These are phyloP conservation scores for Furnarius figulus DNA, from an alignment of 2,113 vertebrate genomes.

Conservation along the genomic window DNA sequence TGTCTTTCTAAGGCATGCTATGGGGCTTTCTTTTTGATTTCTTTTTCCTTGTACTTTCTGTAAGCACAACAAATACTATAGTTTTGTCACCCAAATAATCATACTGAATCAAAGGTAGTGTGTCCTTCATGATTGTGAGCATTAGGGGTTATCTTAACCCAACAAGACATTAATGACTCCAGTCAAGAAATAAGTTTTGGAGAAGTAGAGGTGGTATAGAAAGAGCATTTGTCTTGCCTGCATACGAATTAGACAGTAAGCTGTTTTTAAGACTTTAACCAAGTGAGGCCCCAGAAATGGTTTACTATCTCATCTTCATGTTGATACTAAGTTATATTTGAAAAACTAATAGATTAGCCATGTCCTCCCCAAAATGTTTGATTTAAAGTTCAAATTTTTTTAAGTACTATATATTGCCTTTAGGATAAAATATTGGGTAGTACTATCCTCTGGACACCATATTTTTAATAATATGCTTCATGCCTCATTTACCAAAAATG, in stretches of 20 bases:
- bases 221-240: not conserved
- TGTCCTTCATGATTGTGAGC: not conserved
- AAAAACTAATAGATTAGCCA: not conserved
- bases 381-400: slow-evolving; percentile 62
- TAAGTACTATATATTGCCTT: slow-evolving; percentile 17
- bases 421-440: slow-evolving; percentile 55
- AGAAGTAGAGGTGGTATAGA: not conserved
- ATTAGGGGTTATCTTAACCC: not conserved
- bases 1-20: not conserved
- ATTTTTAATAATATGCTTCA: slow-evolving; percentile 62
- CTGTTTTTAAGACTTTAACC: not conserved
- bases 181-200: not conserved
- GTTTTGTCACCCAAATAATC: not conserved
- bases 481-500: slow-evolving; percentile 61
- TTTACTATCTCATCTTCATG: not conserved
- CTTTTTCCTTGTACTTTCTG: not conserved
- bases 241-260: not conserved
- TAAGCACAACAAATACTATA: not conserved
- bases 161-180: not conserved
- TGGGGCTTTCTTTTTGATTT: not conserved
- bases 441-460: slow-evolving; percentile 18
- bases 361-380: not conserved
- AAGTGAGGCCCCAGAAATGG: not conserved
- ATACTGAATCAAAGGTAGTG: not conserved
- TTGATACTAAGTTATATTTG: not conserved